Evolutionary conservation across 2,113 vertebrate species (phyloP).

Genomic region (Mus pahari): DNA sequence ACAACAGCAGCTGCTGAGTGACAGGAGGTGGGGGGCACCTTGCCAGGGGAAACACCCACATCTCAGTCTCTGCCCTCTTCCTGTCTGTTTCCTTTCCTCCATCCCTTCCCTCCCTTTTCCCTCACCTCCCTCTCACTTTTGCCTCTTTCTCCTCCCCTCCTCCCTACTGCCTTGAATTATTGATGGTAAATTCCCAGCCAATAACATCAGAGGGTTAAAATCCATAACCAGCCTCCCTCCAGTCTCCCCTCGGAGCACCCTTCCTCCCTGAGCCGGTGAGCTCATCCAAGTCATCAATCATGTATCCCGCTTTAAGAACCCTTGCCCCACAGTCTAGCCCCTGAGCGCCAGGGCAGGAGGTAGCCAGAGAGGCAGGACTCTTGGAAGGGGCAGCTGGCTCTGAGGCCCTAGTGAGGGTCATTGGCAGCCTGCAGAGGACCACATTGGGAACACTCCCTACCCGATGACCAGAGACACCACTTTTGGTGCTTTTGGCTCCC

Average conservation of each 20-base stretch:
- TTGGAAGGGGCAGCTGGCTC: not conserved
- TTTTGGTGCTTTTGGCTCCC: not conserved
- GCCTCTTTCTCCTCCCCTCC: slow-evolving; percentile 52
- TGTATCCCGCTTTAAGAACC: not conserved
- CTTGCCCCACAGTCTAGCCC: slow-evolving; percentile 21
- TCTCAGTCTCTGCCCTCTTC: not conserved
- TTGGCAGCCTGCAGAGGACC: not conserved
- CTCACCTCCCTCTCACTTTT: slow-evolving; percentile 22
- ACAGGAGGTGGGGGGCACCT: not conserved
- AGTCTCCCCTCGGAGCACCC: slow-evolving; percentile 56
- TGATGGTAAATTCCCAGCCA: slow-evolving; percentile 81
- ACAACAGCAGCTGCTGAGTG: not conserved
- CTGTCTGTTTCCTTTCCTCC: slow-evolving; percentile 41
- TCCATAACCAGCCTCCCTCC: slow-evolving; percentile 75
- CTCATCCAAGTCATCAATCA: slow-evolving; percentile 72
- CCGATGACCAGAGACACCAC: not conserved
- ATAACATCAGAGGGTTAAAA: slow-evolving; percentile 71
- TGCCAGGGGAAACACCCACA: not conserved
- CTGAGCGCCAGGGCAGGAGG: slow-evolving; percentile 25
- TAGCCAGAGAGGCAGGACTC: not conserved
- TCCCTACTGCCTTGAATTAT: slow-evolving; percentile 76
- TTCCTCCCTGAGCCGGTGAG: slow-evolving; percentile 23
- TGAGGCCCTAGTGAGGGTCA: not conserved
- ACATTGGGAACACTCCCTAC: not conserved
- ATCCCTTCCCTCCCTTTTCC: not conserved